Conservation (phyloP, 1,140 invertebrate genomes). For the Eurytemora carolleeae region DNA sequence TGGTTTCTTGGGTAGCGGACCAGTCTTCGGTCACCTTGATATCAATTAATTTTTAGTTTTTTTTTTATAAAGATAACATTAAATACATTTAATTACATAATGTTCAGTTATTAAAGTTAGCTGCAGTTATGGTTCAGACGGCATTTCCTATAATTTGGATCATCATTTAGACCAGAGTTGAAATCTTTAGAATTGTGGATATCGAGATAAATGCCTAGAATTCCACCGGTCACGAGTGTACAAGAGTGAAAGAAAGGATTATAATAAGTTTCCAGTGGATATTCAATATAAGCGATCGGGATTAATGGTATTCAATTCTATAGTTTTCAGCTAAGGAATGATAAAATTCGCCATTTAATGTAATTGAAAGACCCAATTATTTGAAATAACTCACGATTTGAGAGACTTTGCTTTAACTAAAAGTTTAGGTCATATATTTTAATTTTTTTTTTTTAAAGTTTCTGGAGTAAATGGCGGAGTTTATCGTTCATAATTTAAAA, state of each 20-base stretch:
- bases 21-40: constrained; percentile 2
- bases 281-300: background rate
- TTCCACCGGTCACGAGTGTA: background rate
- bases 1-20: background rate
- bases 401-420: no score
- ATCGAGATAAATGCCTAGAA: background rate
- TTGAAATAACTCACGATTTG: background rate
- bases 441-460: no score
- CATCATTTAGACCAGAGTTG: background rate
- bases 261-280: background rate
- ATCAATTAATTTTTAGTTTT: background rate
- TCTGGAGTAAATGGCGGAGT: no score
- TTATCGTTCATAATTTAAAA: no score
- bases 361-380: background rate
- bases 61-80: no score
- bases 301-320: background rate
- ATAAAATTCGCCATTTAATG: background rate
- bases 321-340: background rate
- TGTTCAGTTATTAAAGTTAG: background rate
- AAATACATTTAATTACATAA: background rate
- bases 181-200: background rate
- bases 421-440: no score
- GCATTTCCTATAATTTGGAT: background rate
- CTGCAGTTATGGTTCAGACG: background rate
- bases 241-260: background rate